These are phyloP conservation scores for Ernsta delagoae DNA, from an alignment of 2,888 invertebrate species.

Conservation along the genomic window DNA sequence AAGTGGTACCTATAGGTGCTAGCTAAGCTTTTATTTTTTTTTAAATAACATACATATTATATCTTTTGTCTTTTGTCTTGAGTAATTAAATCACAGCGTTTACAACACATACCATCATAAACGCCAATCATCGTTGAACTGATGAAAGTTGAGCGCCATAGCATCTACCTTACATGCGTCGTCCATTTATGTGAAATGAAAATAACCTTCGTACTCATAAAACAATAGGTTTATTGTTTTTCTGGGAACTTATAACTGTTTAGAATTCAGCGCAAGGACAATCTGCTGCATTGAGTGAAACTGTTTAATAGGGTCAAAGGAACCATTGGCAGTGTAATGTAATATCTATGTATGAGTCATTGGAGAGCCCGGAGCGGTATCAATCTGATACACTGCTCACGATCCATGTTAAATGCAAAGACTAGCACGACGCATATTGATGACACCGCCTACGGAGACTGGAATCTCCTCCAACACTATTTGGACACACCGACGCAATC, in stretches of 20 bases:
- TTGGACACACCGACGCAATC: conserved; percentile 58
- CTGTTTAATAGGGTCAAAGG: conserved; percentile 77
- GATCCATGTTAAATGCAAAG: conserved; percentile 64
- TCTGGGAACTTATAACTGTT: conserved; percentile 66
- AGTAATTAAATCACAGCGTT: conserved; percentile 18
- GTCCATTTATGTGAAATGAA: conserved; percentile 41
- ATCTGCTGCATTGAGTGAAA: conserved; percentile 69
- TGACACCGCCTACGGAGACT: conserved; percentile 66
- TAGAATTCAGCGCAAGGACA: conserved; percentile 77
- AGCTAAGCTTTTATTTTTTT: background rate
- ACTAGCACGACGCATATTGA: conserved; percentile 68
- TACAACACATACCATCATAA: conserved; percentile 8
- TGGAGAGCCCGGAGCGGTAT: conserved; percentile 70
- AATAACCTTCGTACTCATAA: conserved; percentile 45
- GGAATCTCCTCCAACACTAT: conserved; percentile 52
- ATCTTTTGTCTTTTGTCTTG: background rate
- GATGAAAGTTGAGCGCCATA: conserved; percentile 29
- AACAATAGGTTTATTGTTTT: conserved; percentile 58
- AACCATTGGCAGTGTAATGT: conserved; percentile 68
- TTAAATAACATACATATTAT: too few relatives aligned
- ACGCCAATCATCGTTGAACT: conserved; percentile 28
- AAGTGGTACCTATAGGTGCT: too few relatives aligned
- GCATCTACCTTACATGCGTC: conserved; percentile 8
- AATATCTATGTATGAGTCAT: conserved; percentile 74
- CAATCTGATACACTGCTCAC: conserved; percentile 70